These are phyloP conservation scores for Lagenorhynchus albirostris DNA, from an alignment of 2,113 vertebrate genomes.

Conservation along the genomic window DNA sequence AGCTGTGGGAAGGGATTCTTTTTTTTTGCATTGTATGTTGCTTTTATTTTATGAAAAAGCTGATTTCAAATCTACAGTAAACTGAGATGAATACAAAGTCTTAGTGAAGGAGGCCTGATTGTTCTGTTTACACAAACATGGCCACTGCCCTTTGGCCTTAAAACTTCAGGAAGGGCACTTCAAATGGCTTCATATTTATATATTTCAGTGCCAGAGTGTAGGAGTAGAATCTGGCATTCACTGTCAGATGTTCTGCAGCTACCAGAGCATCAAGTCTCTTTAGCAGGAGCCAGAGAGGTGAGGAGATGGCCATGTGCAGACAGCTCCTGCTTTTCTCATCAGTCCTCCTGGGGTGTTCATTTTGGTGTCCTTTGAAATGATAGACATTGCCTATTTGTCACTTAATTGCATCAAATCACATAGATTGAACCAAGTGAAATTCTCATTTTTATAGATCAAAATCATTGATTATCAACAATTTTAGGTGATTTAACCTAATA, in stretches of 20 bases:
- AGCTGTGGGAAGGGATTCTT: fast-evolving
- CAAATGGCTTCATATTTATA: constrained; percentile 83
- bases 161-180: constrained; percentile 82
- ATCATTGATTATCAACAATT: too few species aligned
- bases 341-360: background rate
- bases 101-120: background rate
- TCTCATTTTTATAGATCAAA: background rate
- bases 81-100: background rate
- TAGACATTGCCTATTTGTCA: background rate
- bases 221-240: constrained; percentile 88
- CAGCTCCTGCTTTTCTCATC: background rate
- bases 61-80: background rate
- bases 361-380: background rate
- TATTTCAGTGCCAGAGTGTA: constrained; percentile 82
- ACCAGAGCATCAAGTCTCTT: constrained; percentile 87
- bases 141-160: background rate
- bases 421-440: background rate
- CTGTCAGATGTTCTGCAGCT: constrained; percentile 86
- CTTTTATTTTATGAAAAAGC: background rate
- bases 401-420: background rate
- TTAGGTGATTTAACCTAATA: background rate
- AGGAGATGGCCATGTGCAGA: background rate
- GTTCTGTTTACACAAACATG: background rate
- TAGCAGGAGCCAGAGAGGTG: constrained; percentile 73
- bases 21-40: background rate